phyloP scores from a whole-genome alignment of 1,140 invertebrate species.

The Tribolium madens region DNA sequence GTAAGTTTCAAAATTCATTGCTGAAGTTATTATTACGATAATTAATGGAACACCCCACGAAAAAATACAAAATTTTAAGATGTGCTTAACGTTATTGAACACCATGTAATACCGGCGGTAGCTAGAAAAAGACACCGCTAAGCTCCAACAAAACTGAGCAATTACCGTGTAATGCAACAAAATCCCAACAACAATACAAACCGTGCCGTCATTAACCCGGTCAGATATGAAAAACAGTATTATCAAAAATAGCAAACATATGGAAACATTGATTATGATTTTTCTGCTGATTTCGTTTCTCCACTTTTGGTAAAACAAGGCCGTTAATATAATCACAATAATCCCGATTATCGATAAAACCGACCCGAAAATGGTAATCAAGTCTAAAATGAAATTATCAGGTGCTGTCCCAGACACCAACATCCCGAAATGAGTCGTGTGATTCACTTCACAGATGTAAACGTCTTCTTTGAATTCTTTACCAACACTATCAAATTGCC shows the following conservation, averaged over 20 bases:
- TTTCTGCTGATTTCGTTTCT: background rate
- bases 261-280: background rate
- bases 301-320: background rate
- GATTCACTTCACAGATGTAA: conserved; percentile 15
- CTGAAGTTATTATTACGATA: background rate
- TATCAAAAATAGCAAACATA: conserved; percentile 1
- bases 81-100: background rate
- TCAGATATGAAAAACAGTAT: background rate
- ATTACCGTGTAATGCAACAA: background rate
- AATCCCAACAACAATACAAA: background rate
- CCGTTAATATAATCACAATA: background rate
- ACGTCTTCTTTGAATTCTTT: background rate
- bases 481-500: background rate
- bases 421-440: conserved; percentile 14
- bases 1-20: background rate
- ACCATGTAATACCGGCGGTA: background rate
- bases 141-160: conserved; percentile 1
- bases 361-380: background rate
- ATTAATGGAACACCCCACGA: conserved; percentile 6
- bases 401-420: background rate
- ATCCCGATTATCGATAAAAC: background rate
- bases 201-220: background rate
- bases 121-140: background rate
- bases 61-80: background rate
- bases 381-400: conserved; percentile 2